Percentiles rank a stretch among this genome's conserved stretches.
Evolutionary conservation across 1,140 invertebrate genomes (phyloP).

Genomic region (Meloidogyne hapla): DNA sequence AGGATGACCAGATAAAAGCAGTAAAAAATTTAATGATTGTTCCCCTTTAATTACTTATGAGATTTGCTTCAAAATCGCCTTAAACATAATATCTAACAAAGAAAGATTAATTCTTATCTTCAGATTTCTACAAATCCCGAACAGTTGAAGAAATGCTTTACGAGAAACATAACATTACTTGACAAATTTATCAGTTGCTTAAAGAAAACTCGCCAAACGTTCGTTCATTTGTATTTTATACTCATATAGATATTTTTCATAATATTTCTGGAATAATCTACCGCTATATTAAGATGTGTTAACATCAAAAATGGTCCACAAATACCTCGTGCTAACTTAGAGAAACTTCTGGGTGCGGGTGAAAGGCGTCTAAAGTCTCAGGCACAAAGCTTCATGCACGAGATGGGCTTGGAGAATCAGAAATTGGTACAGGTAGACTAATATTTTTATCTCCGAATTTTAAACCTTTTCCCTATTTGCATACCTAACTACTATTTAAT

Average conservation of each 20-base stretch:
- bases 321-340: background rate
- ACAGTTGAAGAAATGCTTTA: background rate
- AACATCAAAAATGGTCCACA: background rate
- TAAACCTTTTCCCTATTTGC: no score
- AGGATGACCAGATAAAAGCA: background rate
- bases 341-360: slow-evolving; percentile 2
- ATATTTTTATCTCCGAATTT: no score
- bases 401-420: background rate
- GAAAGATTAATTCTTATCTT: background rate
- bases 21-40: background rate
- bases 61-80: no score
- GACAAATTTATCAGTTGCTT: slow-evolving; percentile 9
- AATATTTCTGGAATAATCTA: no score
- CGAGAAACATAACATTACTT: background rate
- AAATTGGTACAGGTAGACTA: background rate
- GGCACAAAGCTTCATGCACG: background rate
- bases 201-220: background rate
- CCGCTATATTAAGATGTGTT: background rate
- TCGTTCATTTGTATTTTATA: no score
- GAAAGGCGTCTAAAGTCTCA: background rate
- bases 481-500: no score
- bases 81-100: background rate
- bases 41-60: no score
- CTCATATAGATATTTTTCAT: background rate
- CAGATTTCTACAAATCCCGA: background rate